phyloP scores from a whole-genome alignment of 2,888 invertebrate genomes.

The Lycia hirtaria region DNA sequence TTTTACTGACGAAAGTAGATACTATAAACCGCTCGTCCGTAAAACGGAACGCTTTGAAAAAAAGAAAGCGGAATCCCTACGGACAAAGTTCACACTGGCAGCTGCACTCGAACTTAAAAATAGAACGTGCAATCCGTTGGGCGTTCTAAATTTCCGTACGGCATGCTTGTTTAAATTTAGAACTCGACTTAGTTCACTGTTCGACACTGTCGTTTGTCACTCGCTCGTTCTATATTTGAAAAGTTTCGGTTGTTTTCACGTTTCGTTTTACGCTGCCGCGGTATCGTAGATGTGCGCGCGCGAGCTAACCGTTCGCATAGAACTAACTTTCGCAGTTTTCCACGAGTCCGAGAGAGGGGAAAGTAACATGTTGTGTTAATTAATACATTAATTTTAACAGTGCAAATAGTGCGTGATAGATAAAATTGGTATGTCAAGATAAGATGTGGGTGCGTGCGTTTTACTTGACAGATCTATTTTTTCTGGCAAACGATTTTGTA shows the following conservation, averaged over 20 bases:
- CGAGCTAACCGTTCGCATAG: slow-evolving; percentile 58
- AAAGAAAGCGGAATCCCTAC: slow-evolving; percentile 68
- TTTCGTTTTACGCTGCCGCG: slow-evolving; percentile 54
- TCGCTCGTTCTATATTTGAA: slow-evolving; percentile 67
- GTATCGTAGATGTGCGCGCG: slow-evolving; percentile 52
- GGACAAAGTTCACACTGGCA: slow-evolving; percentile 79
- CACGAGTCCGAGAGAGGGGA: slow-evolving; percentile 72
- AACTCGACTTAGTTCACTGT: slow-evolving; percentile 79
- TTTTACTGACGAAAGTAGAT: slow-evolving; percentile 42
- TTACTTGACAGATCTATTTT: slow-evolving; percentile 3
- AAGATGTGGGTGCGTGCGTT: slow-evolving; percentile 27
- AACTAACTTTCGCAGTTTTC: slow-evolving; percentile 79
- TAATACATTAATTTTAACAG: slow-evolving; percentile 71
- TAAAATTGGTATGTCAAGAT: slow-evolving; percentile 62
- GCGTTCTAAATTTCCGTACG: slow-evolving; percentile 81
- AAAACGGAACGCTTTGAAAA: slow-evolving; percentile 54
- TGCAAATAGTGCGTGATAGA: slow-evolving; percentile 58
- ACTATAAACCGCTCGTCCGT: slow-evolving; percentile 43
- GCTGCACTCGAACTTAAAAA: slow-evolving; percentile 77
- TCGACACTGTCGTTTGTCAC: slow-evolving; percentile 80
- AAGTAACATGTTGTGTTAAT: slow-evolving; percentile 74
- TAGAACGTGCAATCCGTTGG: slow-evolving; percentile 80
- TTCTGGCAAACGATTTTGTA: slow-evolving; percentile 6
- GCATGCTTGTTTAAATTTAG: slow-evolving; percentile 79
- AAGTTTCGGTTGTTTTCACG: slow-evolving; percentile 48